phyloP scores from a whole-genome alignment of 2,797 vertebrate species.

The Myotis daubentonii region DNA sequence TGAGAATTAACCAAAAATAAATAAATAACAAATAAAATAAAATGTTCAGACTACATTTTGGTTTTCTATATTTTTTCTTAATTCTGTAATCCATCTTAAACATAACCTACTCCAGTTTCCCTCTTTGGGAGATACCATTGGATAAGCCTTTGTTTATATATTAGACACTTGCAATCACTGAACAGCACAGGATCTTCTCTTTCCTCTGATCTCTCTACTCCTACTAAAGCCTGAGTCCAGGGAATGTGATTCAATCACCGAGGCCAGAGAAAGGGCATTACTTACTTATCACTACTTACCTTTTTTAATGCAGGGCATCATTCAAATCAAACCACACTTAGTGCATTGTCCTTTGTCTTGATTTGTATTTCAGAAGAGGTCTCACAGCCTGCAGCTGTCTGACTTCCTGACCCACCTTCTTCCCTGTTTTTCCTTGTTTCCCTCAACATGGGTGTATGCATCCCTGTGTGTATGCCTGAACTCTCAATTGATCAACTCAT shows the following conservation, averaged over 20 bases:
- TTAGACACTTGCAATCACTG: background rate
- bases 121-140: background rate
- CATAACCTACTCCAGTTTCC: background rate
- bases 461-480: no score
- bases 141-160: background rate
- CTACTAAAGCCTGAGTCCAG: background rate
- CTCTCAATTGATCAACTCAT: background rate
- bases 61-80: background rate
- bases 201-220: background rate
- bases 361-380: background rate
- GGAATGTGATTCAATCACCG: background rate
- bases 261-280: background rate
- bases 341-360: background rate
- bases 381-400: background rate
- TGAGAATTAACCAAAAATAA: no score
- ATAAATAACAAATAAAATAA: background rate
- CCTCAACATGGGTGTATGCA: rapidly evolving
- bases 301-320: background rate
- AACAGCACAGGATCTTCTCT: background rate
- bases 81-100: background rate
- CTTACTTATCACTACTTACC: background rate
- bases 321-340: background rate
- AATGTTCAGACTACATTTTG: background rate
- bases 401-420: background rate
- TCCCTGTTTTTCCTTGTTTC: background rate